Percentiles rank a stretch among this genome's conserved stretches.
Conservation (phyloP, 92 coral and sea anemone genomes). For the Parazoanthus swiftii region DNA sequence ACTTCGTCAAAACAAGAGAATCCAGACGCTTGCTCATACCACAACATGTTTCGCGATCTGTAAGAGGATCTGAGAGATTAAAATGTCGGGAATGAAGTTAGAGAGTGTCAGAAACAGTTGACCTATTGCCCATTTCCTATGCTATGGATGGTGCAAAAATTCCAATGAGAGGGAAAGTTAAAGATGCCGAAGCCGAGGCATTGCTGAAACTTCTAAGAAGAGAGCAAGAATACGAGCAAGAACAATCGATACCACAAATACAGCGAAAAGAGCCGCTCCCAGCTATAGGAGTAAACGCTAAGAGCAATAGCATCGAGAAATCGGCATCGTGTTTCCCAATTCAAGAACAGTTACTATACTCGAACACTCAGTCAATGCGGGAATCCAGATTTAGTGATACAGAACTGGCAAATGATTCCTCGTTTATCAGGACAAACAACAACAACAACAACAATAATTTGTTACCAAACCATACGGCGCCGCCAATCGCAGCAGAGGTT, state of each 20-base stretch:
- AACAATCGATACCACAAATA: conserved; percentile 71
- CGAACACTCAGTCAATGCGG: background rate
- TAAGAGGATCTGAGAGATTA: conserved; percentile 42
- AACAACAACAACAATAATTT: background rate
- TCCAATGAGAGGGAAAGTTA: conserved; percentile 92
- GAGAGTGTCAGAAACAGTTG: background rate
- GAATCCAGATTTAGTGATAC: conserved; percentile 8
- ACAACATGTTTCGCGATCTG: conserved; percentile 14
- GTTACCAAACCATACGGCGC: background rate
- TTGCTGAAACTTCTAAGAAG: conserved; percentile 77
- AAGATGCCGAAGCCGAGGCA: conserved; percentile 96
- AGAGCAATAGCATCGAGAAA: background rate
- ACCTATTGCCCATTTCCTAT: background rate
- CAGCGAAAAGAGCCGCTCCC: conserved; percentile 81
- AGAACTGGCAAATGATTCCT: conserved; percentile 50
- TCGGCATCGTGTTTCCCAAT: conserved; percentile 30
- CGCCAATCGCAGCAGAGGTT: background rate
- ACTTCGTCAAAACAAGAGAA: conserved; percentile 25
- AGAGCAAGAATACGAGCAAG: conserved; percentile 73
- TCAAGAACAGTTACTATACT: conserved; percentile 26
- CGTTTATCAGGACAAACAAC: conserved; percentile 38
- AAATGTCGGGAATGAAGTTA: conserved; percentile 27
- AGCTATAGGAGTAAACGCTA: conserved; percentile 62
- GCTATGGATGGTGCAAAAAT: conserved; percentile 32
- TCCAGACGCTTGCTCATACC: background rate